Percentiles rank a stretch among this genome's conserved stretches.
Evolutionary conservation across 1,140 invertebrate genomes (phyloP).

Genomic region (Neuroterus valhalla): DNA sequence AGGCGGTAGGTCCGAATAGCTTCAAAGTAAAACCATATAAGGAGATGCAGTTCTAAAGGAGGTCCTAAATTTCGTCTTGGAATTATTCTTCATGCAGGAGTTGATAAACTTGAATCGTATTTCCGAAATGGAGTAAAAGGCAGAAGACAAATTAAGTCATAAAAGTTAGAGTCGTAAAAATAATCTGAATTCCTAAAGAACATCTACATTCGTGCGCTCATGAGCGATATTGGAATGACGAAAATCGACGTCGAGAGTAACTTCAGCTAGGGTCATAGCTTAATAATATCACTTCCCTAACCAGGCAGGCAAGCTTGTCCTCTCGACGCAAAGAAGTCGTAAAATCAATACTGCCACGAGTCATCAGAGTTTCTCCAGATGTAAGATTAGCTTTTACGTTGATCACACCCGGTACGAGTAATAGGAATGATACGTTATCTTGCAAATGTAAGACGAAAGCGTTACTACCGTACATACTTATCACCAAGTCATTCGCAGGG

Average conservation of each 20-base stretch:
- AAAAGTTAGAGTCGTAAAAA: not conserved
- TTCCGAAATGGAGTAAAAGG: not conserved
- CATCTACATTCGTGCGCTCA: not conserved
- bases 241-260: constrained; percentile 19
- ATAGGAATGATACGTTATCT: constrained; percentile 14
- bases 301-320: not conserved
- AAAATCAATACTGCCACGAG: constrained; percentile 6
- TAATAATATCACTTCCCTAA: constrained; percentile 12
- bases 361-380: constrained; percentile 19
- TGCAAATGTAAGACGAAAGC: constrained; percentile 16
- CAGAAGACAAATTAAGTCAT: constrained; percentile 1
- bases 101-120: not conserved
- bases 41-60: no score
- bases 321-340: constrained; percentile 25
- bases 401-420: constrained; percentile 21
- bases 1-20: no score
- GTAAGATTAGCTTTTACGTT: constrained; percentile 25
- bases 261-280: constrained; percentile 4
- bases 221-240: not conserved
- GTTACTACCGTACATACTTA: constrained; percentile 22
- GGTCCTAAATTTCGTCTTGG: no score
- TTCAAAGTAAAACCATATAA: no score
- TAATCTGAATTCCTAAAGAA: constrained; percentile 12
- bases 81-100: not conserved
- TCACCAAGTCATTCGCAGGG: not conserved